Conservation (phyloP, 2,888 invertebrate genomes). For the Ephialtes manifestator region DNA sequence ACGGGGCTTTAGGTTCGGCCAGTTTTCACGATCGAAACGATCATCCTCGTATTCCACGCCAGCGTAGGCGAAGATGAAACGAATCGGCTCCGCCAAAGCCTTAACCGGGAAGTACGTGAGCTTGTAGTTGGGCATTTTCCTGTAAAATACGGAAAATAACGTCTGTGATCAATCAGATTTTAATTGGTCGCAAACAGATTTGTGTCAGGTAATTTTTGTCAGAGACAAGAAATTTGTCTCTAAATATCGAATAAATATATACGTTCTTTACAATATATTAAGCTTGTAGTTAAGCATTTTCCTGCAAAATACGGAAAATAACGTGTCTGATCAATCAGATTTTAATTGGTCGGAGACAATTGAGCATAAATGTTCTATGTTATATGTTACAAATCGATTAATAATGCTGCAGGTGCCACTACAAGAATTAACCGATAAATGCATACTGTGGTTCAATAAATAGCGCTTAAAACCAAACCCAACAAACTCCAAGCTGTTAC, state of each 20-base stretch:
- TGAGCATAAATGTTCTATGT: no score
- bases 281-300: slow-evolving; percentile 83
- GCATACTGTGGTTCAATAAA: neutral
- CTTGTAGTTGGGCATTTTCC: slow-evolving; percentile 81
- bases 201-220: no score
- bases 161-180: neutral
- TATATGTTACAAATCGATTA: no score
- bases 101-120: slow-evolving; percentile 85
- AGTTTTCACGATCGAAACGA: slow-evolving; percentile 79
- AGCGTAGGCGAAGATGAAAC: slow-evolving; percentile 83
- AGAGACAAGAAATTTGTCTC: no score
- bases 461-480: no score
- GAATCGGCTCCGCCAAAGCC: slow-evolving; percentile 84
- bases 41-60: slow-evolving; percentile 85
- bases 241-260: no score
- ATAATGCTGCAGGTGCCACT: no score
- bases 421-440: neutral
- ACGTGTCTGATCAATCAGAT: neutral
- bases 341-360: no score
- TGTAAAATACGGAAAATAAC: slow-evolving; percentile 12
- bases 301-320: slow-evolving; percentile 15
- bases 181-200: no score
- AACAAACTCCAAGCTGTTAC: no score
- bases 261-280: no score
- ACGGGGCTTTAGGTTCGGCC: slow-evolving; percentile 79